A percentile compares a stretch with the other conserved stretches of the same genome.
Evolutionary conservation across 1,140 invertebrate genomes (phyloP).

Genomic region (Aphelinus atriplicis): DNA sequence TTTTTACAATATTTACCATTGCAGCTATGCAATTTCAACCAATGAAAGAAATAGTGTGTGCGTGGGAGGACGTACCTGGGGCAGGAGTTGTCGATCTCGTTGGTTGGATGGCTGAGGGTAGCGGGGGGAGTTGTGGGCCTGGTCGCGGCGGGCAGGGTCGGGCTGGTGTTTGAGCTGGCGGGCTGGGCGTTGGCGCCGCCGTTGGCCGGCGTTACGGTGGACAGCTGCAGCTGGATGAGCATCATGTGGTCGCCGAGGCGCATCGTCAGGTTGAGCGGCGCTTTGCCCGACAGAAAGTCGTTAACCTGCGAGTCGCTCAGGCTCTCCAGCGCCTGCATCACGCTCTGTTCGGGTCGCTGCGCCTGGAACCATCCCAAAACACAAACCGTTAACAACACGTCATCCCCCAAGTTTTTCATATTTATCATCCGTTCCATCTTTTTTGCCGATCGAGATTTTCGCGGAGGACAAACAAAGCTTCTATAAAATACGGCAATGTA

Average conservation of each 20-base stretch:
- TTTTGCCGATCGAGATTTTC: no score
- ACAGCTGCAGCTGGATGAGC: conserved; percentile 93
- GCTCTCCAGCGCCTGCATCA: conserved; percentile 94
- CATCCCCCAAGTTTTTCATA: no score
- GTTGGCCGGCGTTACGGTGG: conserved; percentile 75
- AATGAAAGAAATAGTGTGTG: neutral
- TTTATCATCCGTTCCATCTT: no score
- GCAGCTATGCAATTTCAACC: no score
- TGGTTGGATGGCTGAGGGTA: neutral
- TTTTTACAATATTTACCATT: no score
- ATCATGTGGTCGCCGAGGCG: conserved; percentile 95
- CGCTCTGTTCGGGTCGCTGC: conserved; percentile 77
- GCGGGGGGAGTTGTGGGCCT: neutral
- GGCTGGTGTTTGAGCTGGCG: neutral
- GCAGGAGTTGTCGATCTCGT: conserved; percentile 11
- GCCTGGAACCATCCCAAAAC: neutral
- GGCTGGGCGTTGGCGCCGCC: neutral
- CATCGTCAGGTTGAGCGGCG: conserved; percentile 93
- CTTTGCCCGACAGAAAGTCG: conserved; percentile 93
- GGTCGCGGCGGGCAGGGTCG: neutral
- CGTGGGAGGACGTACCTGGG: neutral
- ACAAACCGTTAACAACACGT: no score
- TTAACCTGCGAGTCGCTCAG: conserved; percentile 91
- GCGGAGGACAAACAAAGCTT: no score
- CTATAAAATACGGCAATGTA: no score